Evolutionary conservation across 2,888 invertebrate genomes (phyloP), one percentile per base, ranked within the genome.

Genomic region (Odontomyia ornata): DNA sequence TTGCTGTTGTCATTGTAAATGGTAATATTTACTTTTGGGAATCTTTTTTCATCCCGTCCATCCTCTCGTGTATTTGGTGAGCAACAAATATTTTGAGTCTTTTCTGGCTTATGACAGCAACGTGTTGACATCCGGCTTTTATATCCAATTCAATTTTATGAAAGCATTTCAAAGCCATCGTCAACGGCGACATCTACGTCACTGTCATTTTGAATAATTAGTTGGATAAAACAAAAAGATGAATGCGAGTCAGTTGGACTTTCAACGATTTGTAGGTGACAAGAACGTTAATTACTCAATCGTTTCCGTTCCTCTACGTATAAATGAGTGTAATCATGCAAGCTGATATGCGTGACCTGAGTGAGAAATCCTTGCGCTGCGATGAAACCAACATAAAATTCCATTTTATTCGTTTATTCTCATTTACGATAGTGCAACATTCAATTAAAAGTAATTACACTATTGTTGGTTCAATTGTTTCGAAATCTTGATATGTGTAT

Each of bases 91-190:
- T 36, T 36, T 3, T 36, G 36, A 15, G 52, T n/a, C 52, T 67
- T 57, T 73, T 73, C 21, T 7, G 36, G 27, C 43, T 73, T 21
- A 57, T 73, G 73, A 57, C 57, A 60, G 57, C 57, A 73, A 73
- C 73, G 60, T 73, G 73, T 60, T 73, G 73, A 73, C 73, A 73
- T 73, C 73, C 73, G 73, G 57, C 57, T 73, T 57, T 60, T 60
- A 60, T 60, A 56, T 57, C n/a, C 46, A 46, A 21, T 15, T 69
- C 46, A 60, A 73, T 57, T 73, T 57, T 30, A 36, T 36, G 60
- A 28, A 57, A 73, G 30, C 73, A 21, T 73, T 73, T 73, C 30
- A 30, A 60, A 27, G 73, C 60, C n/a, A 13, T 21, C 60, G 21
- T 56, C 56, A 21, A 23, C 71, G 9, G 30, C 21, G 69, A 36